These are phyloP conservation scores for Apostichopus leukothele DNA, from an alignment of 53 echinoderm and acorn worm genomes.

Conservation along the genomic window DNA sequence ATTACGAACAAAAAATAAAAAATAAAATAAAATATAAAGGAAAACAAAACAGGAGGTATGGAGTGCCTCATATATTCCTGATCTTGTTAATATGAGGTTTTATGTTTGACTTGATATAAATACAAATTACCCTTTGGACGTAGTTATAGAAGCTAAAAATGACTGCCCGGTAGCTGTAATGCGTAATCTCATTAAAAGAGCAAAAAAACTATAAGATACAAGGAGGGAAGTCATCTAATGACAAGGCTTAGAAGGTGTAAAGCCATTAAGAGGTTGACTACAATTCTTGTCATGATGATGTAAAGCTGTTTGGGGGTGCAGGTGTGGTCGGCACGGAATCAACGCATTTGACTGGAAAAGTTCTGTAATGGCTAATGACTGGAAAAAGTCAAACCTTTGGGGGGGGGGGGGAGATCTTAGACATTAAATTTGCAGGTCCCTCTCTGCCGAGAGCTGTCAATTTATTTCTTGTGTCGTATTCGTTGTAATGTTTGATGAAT, in stretches of 20 bases:
- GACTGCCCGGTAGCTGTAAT: too few species aligned
- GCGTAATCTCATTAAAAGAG: background rate
- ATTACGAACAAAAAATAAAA: too few species aligned
- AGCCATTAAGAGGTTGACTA: background rate
- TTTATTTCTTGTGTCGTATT: background rate
- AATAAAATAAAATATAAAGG: too few species aligned
- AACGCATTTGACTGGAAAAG: background rate
- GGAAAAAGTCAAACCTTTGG: background rate
- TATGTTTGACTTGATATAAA: too few species aligned
- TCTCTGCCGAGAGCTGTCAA: background rate
- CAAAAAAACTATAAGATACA: background rate
- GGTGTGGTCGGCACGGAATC: constrained; percentile 1
- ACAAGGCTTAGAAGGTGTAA: background rate
- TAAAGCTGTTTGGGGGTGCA: constrained; percentile 7
- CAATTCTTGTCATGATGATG: constrained; percentile 5
- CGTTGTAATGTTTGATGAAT: background rate
- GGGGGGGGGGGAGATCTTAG: background rate
- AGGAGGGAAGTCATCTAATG: background rate
- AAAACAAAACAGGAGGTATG: too few species aligned
- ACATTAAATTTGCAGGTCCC: background rate
- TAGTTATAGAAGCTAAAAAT: too few species aligned
- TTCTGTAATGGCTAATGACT: background rate
- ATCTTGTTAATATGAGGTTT: too few species aligned
- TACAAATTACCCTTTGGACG: too few species aligned
- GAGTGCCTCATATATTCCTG: too few species aligned